Evolutionary conservation across 2,888 invertebrate species (phyloP), one percentile per base, ranked within the genome.

Genomic region (Lymantria monacha): DNA sequence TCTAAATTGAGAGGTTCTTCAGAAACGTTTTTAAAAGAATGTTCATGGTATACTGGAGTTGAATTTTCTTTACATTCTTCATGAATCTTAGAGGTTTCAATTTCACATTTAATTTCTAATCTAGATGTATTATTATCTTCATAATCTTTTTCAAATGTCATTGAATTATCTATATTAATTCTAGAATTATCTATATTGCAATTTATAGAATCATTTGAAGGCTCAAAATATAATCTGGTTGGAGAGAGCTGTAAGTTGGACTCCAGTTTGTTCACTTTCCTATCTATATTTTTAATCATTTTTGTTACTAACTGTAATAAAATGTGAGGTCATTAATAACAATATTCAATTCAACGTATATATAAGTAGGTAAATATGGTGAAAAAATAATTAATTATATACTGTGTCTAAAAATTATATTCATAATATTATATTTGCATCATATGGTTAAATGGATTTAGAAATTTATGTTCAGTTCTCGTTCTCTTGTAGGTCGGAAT

Each of bases 201-300:
- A 11, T 48, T 10, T 33, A 10, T 33, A n/a, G 10, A 13, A 48
- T 40, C 12, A 9, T 37, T 31, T 30, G 36, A 9, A 12, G 49
- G 12, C 15, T 51, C 47, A 43, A 31, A 48, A 9, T 11, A 14
- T 5, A 52, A 12, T 36, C 41, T 8, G 31, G 51, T 37, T 5
- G 49, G 42, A 22, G 69, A 48, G 3, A 46, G 3, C 15, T 7
- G 43, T 9, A 66, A 48, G 43, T 33, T 51, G n/a, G 70, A 68
- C 56, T 56, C 55, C 15, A 76, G 53, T 43, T 66, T 63, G 45
- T 67, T 54, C 12, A 48, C 13, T 48, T 62, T 69, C 7, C 73
- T 60, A 49, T 73, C 62, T 12, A 76, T 48, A 14, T 52, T 62
- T 48, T 48, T 44, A n/a, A 73, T 52, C 0, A 14, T 10, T 33